phyloP scores from a whole-genome alignment of 1,140 invertebrate genomes.

The Megathymus violae region DNA sequence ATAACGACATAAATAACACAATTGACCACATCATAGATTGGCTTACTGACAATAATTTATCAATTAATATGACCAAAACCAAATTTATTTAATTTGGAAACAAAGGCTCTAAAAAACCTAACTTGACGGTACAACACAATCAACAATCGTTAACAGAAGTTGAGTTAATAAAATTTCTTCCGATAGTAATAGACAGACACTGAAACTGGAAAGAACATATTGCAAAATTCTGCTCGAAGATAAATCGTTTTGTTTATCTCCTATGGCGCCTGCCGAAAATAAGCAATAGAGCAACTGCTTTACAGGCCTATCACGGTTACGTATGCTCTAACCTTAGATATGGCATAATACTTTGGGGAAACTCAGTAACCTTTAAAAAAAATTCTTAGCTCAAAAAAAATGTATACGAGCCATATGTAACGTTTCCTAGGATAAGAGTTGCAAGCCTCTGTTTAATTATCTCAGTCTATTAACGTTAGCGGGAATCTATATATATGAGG shows the following conservation, averaged over 20 bases:
- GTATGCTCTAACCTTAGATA: not conserved
- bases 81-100: constrained; percentile 9
- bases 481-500: constrained; percentile 1
- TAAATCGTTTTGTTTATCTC: not conserved
- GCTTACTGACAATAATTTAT: constrained; percentile 1
- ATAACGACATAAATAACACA: not conserved
- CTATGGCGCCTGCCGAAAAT: constrained; percentile 15
- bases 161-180: not conserved
- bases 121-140: not conserved
- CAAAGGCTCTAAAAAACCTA: constrained; percentile 4
- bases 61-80: not conserved
- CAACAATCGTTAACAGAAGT: too few species aligned
- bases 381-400: not conserved
- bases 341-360: constrained; percentile 6
- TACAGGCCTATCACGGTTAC: constrained; percentile 8
- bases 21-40: not conserved
- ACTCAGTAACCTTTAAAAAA: constrained; percentile 2
- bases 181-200: not conserved
- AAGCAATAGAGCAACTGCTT: not conserved
- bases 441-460: constrained; percentile 13
- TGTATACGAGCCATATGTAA: constrained; percentile 5
- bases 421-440: not conserved
- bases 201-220: constrained; percentile 13
- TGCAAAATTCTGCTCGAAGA: constrained; percentile 4
- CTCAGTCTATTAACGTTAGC: not conserved